Base-by-base conservation (phyloP, 2,113 vertebrate genomes). In the Struthidea cinerea region DNA sequence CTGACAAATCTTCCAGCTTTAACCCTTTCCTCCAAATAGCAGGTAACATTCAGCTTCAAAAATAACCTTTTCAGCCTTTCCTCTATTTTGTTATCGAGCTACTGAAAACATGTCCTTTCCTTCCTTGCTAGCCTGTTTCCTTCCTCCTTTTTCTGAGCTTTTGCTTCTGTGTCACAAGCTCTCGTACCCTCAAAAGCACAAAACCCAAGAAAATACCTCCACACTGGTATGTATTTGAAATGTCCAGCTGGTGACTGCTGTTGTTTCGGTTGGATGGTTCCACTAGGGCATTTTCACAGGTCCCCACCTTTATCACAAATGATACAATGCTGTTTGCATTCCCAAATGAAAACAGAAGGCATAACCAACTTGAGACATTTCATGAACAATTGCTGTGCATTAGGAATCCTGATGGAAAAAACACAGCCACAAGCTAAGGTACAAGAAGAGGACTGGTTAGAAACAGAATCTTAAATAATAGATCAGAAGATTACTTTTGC, bases 381-480 rank as follows among this genome's bases (percentile, higher is more conserved):
- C 13, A 69, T 69, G 33, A 95, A 86, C 68, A 92, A 87, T 84
- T 77, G 52, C 59, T 94, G 56, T 92, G 42, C 46, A 86, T 79
- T 92, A 91, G 73, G 76, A 97, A 84, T 94, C 77, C 52, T 95
- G 84, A 81, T 81, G 86, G 80, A 95, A 97, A 96, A 95, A 97
- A 94, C 56, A 75, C 86, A 82, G 91, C 83, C 78, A 59, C 68
- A 93, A 96, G 64, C 50, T 96, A 96, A 95, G 93, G 65, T 88
- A 88, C 61, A 86, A 84, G 94, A 92, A 95, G 57, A 93, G 18
- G 37, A 23, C 41, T 75, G 56, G 94, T 89, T 59, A 74, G 82
- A 95, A 92, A 88, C 59, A 94, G 9, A 53, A 19, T 9, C 18
- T 71, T 91, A 84, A 95, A 91, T 75, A 82, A 75, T 56, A 89